Evolutionary conservation across 2,888 invertebrate genomes (phyloP), one percentile per base, ranked within the genome.

Genomic region (Formica aserva): DNA sequence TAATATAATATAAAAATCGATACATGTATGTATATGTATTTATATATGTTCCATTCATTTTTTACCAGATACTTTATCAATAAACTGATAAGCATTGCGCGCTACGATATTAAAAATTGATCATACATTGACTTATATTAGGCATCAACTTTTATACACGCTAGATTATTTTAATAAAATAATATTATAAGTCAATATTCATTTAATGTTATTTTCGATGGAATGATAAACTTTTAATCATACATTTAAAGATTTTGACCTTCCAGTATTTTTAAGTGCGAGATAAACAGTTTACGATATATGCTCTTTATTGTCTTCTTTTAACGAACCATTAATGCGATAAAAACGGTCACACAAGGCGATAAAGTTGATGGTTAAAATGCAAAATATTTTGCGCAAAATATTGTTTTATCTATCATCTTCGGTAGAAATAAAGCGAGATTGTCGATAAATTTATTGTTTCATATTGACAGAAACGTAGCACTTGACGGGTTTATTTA

Each of bases 91-190:
- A 77, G 52, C 26, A 38, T 32, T 6, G 65, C 15, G 65, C 11
- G 22, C 22, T 38, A 22, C 35, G n/a, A 45, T 13, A 26, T 55
- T 77, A 77, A 77, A 67, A 52, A 41, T 77, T 13, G 55, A 77
- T 29, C 15, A 8, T 26, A 13, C 29, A 69, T 41, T 29, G 29
- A 55, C 22, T 11, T 8, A 13, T 35, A 6, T 35, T 26, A 5
- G 6, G 5, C 11, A 66, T 77, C 26, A 67, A 55, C 3, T 52
- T 45, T 45, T 66, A 55, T 13, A 22, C 26, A 3, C 11, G 32
- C 5, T n/a, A 4, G 8, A 22, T 35, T 62, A 45, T 48, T 75
- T 66, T 76, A 66, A 65, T 76, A 35, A 26, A 29, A 26, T n/a
- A n/a, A 66, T n/a, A 8, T 48, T 32, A 22, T 6, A 22, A 5